Conservation (phyloP, 2,888 invertebrate species). For the Caenorhabditis wallacei region DNA sequence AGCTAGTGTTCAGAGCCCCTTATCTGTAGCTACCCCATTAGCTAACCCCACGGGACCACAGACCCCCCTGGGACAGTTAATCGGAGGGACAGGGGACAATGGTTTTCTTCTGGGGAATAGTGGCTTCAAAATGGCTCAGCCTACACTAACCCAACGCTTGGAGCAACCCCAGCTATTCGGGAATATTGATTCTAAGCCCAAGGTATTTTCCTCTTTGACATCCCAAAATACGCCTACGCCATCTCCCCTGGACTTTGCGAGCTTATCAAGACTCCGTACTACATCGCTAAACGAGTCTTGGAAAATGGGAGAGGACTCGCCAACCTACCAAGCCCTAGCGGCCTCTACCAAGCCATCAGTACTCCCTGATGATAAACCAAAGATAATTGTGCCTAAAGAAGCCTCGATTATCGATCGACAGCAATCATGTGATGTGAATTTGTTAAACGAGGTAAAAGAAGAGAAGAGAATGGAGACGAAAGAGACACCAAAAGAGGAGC, state of each 20-base stretch:
- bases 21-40: constrained; percentile 57
- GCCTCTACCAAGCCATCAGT: constrained; percentile 20
- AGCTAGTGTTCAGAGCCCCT: constrained; percentile 55
- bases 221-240: constrained; percentile 26
- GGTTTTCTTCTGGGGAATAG: constrained; percentile 21
- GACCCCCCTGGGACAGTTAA: constrained; percentile 43
- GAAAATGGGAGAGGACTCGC: constrained; percentile 36
- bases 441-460: constrained; percentile 27
- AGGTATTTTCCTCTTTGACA: constrained; percentile 31
- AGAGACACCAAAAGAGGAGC: constrained; percentile 58
- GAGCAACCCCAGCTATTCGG: constrained; percentile 52
- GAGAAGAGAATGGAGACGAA: constrained; percentile 25
- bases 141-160: constrained; percentile 40
- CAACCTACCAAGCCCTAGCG: constrained; percentile 33
- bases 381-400: constrained; percentile 5
- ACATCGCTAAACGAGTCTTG: constrained; percentile 37
- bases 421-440: constrained; percentile 45
- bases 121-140: neutral
- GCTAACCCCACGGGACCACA: constrained; percentile 42
- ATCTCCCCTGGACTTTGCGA: constrained; percentile 40
- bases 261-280: constrained; percentile 39
- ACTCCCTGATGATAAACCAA: neutral
- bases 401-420: constrained; percentile 25
- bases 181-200: neutral
- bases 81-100: constrained; percentile 7